Conservation (phyloP, 2,888 invertebrate genomes). For the Nomada lathburiana region DNA sequence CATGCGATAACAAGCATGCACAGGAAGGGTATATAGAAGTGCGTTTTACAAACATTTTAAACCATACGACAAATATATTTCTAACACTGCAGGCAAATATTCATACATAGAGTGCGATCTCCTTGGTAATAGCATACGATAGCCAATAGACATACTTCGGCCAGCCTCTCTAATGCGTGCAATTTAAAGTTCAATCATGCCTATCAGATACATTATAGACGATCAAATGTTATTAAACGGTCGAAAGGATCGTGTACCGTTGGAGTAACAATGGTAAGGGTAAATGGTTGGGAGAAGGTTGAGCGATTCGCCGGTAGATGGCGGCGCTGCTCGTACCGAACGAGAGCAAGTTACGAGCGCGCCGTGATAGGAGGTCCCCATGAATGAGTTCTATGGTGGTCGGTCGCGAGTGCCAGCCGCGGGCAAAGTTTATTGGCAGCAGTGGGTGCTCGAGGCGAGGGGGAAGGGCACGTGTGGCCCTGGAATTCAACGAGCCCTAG, state of each 20-base stretch:
- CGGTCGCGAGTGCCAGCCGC: slow-evolving; percentile 77
- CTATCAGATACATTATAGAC: slow-evolving; percentile 55
- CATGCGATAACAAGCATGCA: no score
- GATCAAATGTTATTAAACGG: slow-evolving; percentile 32
- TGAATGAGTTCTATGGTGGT: slow-evolving; percentile 85
- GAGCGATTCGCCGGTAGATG: not conserved
- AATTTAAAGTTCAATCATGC: slow-evolving; percentile 52
- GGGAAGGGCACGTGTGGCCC: slow-evolving; percentile 83
- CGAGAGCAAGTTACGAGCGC: slow-evolving; percentile 56
- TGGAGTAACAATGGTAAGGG: not conserved
- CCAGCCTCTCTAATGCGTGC: slow-evolving; percentile 38
- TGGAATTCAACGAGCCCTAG: slow-evolving; percentile 86
- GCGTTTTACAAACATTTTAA: no score
- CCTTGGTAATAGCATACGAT: not conserved
- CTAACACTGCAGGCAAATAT: not conserved
- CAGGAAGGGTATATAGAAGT: not conserved
- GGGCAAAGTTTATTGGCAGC: slow-evolving; percentile 82
- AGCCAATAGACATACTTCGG: slow-evolving; percentile 11
- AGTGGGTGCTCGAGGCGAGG: slow-evolving; percentile 77
- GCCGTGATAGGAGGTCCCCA: slow-evolving; percentile 86
- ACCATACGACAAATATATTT: not conserved
- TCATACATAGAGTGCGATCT: not conserved
- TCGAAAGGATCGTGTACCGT: not conserved
- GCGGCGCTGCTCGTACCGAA: slow-evolving; percentile 3
- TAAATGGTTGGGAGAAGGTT: not conserved